Evolutionary conservation across 1,140 invertebrate genomes (phyloP).

Genomic region (Drosophila kurseongensis): DNA sequence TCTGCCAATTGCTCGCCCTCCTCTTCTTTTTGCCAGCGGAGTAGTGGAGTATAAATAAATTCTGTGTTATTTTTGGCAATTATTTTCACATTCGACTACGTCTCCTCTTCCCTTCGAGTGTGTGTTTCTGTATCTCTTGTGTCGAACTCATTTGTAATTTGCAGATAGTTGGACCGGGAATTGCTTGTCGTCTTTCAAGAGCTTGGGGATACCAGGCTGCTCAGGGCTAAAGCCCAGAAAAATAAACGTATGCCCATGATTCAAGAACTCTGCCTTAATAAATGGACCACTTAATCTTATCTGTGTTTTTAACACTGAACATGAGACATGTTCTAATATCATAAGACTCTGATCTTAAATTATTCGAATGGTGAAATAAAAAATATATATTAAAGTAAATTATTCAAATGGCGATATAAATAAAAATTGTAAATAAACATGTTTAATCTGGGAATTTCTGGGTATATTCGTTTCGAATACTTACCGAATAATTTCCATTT

Average conservation of each 20-base stretch:
- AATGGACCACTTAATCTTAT: not conserved
- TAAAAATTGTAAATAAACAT: too few relatives aligned
- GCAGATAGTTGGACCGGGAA: slow-evolving; percentile 52
- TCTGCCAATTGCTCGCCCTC: slow-evolving; percentile 42
- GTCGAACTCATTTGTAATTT: slow-evolving; percentile 79
- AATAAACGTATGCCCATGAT: not conserved
- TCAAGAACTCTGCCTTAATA: not conserved
- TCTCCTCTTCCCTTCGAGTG: slow-evolving; percentile 8
- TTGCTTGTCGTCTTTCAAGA: not conserved
- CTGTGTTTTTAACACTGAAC: not conserved
- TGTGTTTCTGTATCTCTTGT: slow-evolving; percentile 21
- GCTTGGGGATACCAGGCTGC: slow-evolving; percentile 10
- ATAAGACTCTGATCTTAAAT: too few relatives aligned
- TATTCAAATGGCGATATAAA: too few relatives aligned
- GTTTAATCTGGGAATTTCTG: not conserved
- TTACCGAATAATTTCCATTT: slow-evolving; percentile 8
- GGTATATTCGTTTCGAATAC: slow-evolving; percentile 14
- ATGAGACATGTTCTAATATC: too few relatives aligned
- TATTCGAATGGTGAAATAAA: too few relatives aligned
- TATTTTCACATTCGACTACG: slow-evolving; percentile 79
- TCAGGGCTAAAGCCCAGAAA: not conserved
- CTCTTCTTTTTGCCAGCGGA: not conserved
- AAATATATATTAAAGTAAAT: too few relatives aligned
- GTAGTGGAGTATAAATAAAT: slow-evolving; percentile 78
- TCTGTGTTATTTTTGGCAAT: slow-evolving; percentile 80